phyloP scores from a whole-genome alignment of 2,888 invertebrate genomes.

The Drosophila borealis region DNA sequence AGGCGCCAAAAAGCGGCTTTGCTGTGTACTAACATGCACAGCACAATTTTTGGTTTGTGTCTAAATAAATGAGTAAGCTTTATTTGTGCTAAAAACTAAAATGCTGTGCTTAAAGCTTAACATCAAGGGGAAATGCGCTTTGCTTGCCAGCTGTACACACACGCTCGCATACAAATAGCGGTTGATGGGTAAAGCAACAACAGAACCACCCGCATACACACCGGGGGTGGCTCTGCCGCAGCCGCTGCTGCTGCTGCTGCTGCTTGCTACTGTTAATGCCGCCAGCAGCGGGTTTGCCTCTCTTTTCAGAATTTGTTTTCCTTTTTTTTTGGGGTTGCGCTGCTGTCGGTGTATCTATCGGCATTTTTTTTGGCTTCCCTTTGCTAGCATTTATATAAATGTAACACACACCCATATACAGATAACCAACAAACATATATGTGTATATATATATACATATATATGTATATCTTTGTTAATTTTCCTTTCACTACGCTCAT shows the following conservation, averaged over 20 bases:
- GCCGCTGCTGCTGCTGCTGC: conserved; percentile 18
- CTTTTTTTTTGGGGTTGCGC: conserved; percentile 38
- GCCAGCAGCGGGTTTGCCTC: conserved; percentile 30
- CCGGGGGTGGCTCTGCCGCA: conserved; percentile 54
- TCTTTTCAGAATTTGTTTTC: conserved; percentile 50
- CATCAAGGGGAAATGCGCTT: conserved; percentile 31
- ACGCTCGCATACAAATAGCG: conserved; percentile 14
- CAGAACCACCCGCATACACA: conserved; percentile 37
- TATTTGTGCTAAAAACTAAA: conserved; percentile 27
- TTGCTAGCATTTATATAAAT: conserved; percentile 52
- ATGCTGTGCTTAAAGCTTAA: conserved; percentile 34
- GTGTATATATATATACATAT: conserved; percentile 13
- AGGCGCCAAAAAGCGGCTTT: conserved; percentile 25
- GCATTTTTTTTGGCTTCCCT: conserved; percentile 81
- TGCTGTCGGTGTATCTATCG: conserved; percentile 67
- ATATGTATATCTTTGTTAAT: conserved; percentile 30
- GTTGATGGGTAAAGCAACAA: conserved; percentile 29
- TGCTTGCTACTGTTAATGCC: conserved; percentile 38
- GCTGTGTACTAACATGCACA: not conserved
- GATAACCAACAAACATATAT: not conserved
- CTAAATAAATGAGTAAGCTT: conserved; percentile 21
- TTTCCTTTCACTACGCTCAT: conserved; percentile 48
- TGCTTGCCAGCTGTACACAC: conserved; percentile 16
- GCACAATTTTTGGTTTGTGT: conserved; percentile 28
- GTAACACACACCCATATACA: conserved; percentile 25